Percentiles rank a stretch among this genome's conserved stretches.
Conservation (phyloP, 2,888 invertebrate species). For the Meiosimyza platycephala region DNA sequence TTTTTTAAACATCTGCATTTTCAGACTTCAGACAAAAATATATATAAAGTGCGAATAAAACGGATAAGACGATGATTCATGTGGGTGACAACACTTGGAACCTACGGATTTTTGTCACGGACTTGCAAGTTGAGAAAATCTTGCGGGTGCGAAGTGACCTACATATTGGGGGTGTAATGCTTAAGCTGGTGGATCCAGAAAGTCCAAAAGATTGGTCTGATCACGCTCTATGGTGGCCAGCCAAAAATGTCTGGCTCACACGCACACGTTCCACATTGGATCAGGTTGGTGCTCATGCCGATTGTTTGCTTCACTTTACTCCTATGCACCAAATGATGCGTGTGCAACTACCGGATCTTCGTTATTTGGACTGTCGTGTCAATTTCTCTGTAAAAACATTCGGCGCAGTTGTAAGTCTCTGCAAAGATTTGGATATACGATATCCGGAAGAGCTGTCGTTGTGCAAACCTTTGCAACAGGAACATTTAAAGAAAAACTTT, state of each 20-base stretch:
- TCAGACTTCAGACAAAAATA: conserved; percentile 83
- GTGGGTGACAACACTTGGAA: conserved; percentile 97
- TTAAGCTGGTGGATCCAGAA: conserved; percentile 95
- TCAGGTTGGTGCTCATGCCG: conserved; percentile 96
- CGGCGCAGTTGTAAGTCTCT: conserved; percentile 90
- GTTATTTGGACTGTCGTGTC: conserved; percentile 89
- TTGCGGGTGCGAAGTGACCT: conserved; percentile 96
- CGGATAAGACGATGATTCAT: conserved; percentile 62
- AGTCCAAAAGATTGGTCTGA: conserved; percentile 99
- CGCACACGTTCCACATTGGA: conserved; percentile 95
- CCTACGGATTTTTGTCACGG: conserved; percentile 91
- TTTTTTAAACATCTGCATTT: too few relatives aligned
- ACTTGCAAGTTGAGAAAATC: conserved; percentile 88
- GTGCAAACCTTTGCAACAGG: conserved; percentile 85
- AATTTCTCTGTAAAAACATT: conserved; percentile 98
- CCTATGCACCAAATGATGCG: conserved; percentile 96
- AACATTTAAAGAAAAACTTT: conserved; percentile 87
- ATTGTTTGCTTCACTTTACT: conserved; percentile 92
- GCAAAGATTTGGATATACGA: conserved; percentile 91
- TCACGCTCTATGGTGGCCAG: conserved; percentile 99
- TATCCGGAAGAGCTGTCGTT: conserved; percentile 97
- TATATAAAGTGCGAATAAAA: conserved; percentile 62
- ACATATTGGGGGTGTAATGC: conserved; percentile 98
- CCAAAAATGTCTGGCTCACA: conserved; percentile 92
- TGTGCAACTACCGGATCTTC: conserved; percentile 91